phyloP scores from a whole-genome alignment of 64 coral and sea anemone genomes.

The Pachyseris speciosa region DNA sequence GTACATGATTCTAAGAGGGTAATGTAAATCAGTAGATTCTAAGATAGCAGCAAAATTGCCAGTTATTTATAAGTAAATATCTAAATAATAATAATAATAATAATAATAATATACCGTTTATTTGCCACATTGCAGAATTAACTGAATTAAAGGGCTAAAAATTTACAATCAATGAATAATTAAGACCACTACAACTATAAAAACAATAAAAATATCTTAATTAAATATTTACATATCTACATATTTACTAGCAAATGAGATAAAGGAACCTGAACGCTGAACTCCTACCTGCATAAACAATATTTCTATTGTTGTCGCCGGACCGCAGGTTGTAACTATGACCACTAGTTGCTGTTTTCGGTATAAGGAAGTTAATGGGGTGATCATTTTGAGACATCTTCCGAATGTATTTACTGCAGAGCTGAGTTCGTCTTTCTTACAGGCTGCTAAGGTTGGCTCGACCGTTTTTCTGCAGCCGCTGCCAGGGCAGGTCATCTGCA shows the following conservation, averaged over 20 bases:
- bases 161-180: not conserved
- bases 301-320: too few relatives aligned
- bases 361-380: too few relatives aligned
- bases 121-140: not conserved
- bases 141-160: not conserved
- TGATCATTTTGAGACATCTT: not conserved
- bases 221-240: not conserved
- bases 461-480: too few relatives aligned
- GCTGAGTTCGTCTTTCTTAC: not conserved
- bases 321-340: too few relatives aligned
- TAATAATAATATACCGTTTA: not conserved
- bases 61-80: too few relatives aligned
- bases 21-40: too few relatives aligned
- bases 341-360: too few relatives aligned
- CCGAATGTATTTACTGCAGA: not conserved
- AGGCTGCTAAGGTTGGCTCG: not conserved
- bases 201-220: not conserved
- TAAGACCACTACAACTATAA: not conserved
- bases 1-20: constrained; percentile 32
- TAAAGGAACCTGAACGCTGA: not conserved
- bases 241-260: not conserved
- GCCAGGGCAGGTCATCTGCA: too few relatives aligned
- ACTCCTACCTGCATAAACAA: too few relatives aligned
- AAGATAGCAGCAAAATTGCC: too few relatives aligned
- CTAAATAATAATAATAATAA: too few relatives aligned